Base-by-base conservation (phyloP, 2,113 vertebrate species). In the Callopanchax toddi region DNA sequence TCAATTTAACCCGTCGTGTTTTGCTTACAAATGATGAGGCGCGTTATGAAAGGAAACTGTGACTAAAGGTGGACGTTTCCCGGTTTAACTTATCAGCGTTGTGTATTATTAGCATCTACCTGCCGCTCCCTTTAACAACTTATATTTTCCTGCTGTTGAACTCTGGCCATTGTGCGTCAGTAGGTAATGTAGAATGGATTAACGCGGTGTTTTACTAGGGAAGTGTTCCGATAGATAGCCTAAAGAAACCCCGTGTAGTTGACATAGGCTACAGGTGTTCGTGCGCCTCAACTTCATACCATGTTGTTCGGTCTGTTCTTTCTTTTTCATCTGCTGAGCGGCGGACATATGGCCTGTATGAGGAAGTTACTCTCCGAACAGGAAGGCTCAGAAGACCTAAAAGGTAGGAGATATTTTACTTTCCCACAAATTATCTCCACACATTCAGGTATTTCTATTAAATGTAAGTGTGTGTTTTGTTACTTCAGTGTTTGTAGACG, bases 401-500 rank as follows among this genome's bases (percentile, higher is more conserved):
- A 91, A n/a, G 94, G 96, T 98, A 4, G 10, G 89, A 91, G 71
- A 4, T 18, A 1, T 17, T 29, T n/a, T 15, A 0, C 2, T 13
- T 17, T 2, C n/a, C 12, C 22, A 15, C 0, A n/a, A 7, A 0
- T 16, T 21, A 0, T 10, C 2, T 15, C 6, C 7, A 15, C 43
- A 15, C 34, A 15, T 29, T 5, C 8, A 17, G 5, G 22, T 2
- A 20, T 18, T 9, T 12, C 10, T 18, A 3, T 9, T 13, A 34
- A 17, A 25, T 3, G n/a, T 5, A 7, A 9, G 57, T 20, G 13
- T 48, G 6, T 69, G 25, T 68, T 26, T 12, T 7, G 22, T 1
- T 5, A 3, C 22, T 10, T 2, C 15, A 98, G 97, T 97, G 63
- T 97, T 99, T 83, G 83, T 91, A n/a, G 91, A 91, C 60, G 93